Base-by-base conservation (phyloP, 2,797 vertebrate genomes). In the Liparis tanakae region DNA sequence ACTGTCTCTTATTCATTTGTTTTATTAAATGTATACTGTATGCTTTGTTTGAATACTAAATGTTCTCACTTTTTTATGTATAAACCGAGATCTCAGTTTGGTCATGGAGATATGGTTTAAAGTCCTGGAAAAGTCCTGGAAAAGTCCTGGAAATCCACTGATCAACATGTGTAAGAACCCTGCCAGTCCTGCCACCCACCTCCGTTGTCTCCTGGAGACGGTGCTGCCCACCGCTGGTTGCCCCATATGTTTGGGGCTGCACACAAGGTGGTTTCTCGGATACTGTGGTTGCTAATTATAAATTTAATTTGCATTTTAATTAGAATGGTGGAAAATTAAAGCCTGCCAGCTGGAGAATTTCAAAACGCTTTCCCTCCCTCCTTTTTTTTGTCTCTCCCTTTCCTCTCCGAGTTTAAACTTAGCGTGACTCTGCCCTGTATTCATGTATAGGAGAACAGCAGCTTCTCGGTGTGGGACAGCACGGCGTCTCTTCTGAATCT, bases 251-350 rank as follows among this genome's bases (percentile, higher is more conserved):
- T 96, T 97, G 95, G 95, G 95, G 94, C 95, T 92, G 95, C 91
- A 93, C 94, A 94, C 96, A 96, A 97, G 96, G 96, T 97, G 96
- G 95, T 96, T 98, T 96, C 97, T 97, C 96, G 96, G 96, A 98
- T 98, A 97, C 96, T 95, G 93, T 96, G 96, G 96, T 97, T 98
- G 97, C 98, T 99, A 99, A 99, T 99, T 99, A 99, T 99, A 99
- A 98, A 98, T 98, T 98, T 97, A 98, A 99, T 99, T 99, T 99
- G 97, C 98, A 99, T 99, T 99, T 99, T 99, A 99, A 99, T 99
- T 99, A 98, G 97, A 98, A 97, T 95, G 96, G 96, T 95, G 95
- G 96, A 97, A 98, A 99, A 99, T 99, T 97, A 99, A 98, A 98
- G 97, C 96, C 91, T 97, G 96, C 97, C 98, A 99, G 98, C 98